Evolutionary conservation across 2,113 vertebrate genomes (phyloP), one percentile per base, ranked within the genome.

Genomic region (Herpailurus yagouaroundi): DNA sequence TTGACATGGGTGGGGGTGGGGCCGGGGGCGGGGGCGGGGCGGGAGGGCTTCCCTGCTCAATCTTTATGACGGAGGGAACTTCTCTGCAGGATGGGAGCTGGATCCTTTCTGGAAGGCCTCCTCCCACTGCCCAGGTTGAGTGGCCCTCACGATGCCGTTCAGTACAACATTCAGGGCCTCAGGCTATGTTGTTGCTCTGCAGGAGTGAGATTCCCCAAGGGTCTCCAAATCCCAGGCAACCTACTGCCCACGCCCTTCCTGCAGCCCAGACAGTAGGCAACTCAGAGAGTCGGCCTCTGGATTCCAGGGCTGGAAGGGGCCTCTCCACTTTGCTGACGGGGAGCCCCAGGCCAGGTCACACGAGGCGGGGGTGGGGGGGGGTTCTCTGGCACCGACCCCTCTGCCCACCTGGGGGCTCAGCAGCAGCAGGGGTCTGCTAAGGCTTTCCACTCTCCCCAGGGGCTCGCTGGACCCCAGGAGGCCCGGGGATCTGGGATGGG

Each of bases 1-100:
- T 19, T 9, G 71, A 92, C 27, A 18, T 3, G 21, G 36, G 18
- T 7, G 29, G n/a, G 16, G 45, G 52, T 45, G 41, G 41, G 41
- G 41, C 6, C 1, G 41, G 3, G 25, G 4, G n/a, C 1, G 41
- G 3, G 25, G 5, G n/a, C 1, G 27, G 4, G 33, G 60, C 16
- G 41, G 29, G 29, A 41, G 13, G 64, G 38, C 31, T 45, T 73
- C 55, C 25, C n/a, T 16, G 38, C 55, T 25, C 79, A 89, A 9
- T 19, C 31, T 66, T 33, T 15, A 4, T 0, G 1, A 27, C 15
- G 64, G 52, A 86, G 18, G 36, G 48, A 6, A 19, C 9, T 33
- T 11, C 60, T 29, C 38, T 33, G 19, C 14, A 50, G 60, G 50
- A n/a, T 29, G 33, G 21, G 33, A 15, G 15, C 4, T n/a, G 79